Base-by-base conservation (phyloP, 2,797 vertebrate genomes). In the Chelonia mydas region DNA sequence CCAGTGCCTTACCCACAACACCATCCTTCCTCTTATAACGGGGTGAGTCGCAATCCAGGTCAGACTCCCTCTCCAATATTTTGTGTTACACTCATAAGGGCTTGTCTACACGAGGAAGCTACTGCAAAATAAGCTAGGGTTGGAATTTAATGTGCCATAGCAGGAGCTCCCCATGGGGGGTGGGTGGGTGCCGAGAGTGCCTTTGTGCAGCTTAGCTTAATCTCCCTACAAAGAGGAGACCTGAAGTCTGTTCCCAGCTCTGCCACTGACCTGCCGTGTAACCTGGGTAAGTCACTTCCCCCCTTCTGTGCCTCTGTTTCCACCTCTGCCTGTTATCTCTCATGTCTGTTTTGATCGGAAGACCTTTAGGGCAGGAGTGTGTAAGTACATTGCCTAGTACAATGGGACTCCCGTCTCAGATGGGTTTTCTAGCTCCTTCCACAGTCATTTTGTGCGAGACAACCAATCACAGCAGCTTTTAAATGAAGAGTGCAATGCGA, bases 301-400 rank as follows among this genome's bases (percentile, higher is more conserved):
- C 27, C 45, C 4, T 31, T 84, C 83, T 81, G 81, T 1, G 1
- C 27, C 27, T 16, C 83, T 76, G 37, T 25, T 4, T 31, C 25
- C 0, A 3, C 41, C 6, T 27, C 45, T 76, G 45, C 7, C 37
- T 28, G 37, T 47, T 59, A 23, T 55, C 23, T 55, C 0, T 27
- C 28, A 7, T 19, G 57, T 51, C 7, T 76, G 49, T 1, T 27
- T 72, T 51, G 68, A 91, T 47, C 47, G 88, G 61, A 37, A 94
- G 51, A 88, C 10, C 15, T 54, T 37, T 21, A 37, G 61, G 65
- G n/a, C 65, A 37, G 41, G 10, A 3, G 13, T 41, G 13, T 27
- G 41, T 47, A 27, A 28, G 25, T 76, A 76, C 72, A 28, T 25
- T 12, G 7, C 25, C 72, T 8, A 47, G 72, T 5, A 47, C 23